Evolutionary conservation across 2,113 vertebrate species (phyloP).

Genomic region (Todiramphus chloris): DNA sequence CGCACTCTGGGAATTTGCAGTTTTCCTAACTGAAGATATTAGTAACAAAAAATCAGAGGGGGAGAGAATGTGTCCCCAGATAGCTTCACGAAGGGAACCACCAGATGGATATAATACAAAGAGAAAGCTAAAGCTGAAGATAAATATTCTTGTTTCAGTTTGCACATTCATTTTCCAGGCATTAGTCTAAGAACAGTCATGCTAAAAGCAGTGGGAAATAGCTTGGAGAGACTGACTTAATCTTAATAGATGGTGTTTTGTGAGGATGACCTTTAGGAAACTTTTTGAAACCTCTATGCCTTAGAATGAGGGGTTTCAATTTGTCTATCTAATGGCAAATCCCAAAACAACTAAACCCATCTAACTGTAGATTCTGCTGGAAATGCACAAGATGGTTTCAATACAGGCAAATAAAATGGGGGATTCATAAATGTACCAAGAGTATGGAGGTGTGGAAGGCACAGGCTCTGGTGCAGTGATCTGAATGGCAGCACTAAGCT

Average conservation of each 20-base stretch:
- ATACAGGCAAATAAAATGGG: not conserved
- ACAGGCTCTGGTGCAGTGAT: not conserved
- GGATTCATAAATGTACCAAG: not conserved
- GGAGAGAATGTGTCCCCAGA: not conserved
- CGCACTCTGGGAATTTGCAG: not conserved
- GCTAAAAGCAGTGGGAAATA: constrained; percentile 24
- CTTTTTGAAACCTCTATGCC: not conserved
- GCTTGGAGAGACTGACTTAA: constrained; percentile 21
- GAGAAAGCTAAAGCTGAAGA: not conserved
- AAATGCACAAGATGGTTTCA: not conserved
- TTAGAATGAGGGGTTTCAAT: not conserved
- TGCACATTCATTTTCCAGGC: constrained; percentile 9
- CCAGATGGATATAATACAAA: not conserved
- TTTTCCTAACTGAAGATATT: not conserved
- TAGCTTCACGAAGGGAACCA: not conserved
- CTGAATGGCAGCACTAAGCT: not conserved
- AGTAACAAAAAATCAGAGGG: not conserved
- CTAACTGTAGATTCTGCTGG: not conserved
- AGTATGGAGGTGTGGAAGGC: not conserved
- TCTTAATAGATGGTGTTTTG: not conserved
- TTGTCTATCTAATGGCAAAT: constrained; percentile 29
- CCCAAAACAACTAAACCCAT: not conserved
- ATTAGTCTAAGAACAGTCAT: constrained; percentile 16
- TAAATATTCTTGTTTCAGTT: constrained; percentile 15
- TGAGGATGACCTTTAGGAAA: not conserved